Evolutionary conservation across 2,888 invertebrate genomes (phyloP), one percentile per base, ranked within the genome.

Genomic region (Drosophila mulleri): DNA sequence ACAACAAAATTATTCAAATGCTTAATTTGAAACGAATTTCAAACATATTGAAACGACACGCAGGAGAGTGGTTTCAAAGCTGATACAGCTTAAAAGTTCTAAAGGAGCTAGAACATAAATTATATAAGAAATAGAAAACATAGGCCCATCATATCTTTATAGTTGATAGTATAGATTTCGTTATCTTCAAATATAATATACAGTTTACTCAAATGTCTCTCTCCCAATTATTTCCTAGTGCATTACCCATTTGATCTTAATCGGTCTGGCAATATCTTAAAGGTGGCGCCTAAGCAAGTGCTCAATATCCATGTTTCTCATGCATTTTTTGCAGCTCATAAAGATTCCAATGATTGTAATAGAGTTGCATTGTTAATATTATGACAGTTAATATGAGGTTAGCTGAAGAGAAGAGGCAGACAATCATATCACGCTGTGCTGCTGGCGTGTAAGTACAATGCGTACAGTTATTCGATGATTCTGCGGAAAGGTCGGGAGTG

Each of bases 21-120:
- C 75, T 73, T 83, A 83, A 83, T 83, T 83, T 79, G 76, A 79
- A 72, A 78, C 69, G 71, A 76, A 82, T 84, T 78, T 37, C 39
- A 11, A 74, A 75, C 83, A 81, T 78, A 83, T 88, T 80, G 83
- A 67, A 73, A 79, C 62, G 78, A 75, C 63, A 74, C 67, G 64
- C 69, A 29, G 11, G 79, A 68, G 68, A 66, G 18, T 61, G 52
- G 4, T 26, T 37, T 26, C 56, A 14, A 37, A 26, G 9, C 3
- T 3, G 12, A 23, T 37, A 23, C 37, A 9, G 23, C 29, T 7
- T 7, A 20, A 42, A 5, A 44, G 20, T 20, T 23, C 14, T 7
- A 9, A 26, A 26, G 4, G 3, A 16, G 16, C 1, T 16, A 0
- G 2, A 26, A 5, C 5, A 7, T 47, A n/a, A 5, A 2, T 3